Percentiles rank a stretch among this genome's conserved stretches.
Conservation (phyloP, 2,797 vertebrate species). For the Enteromius anoplus region DNA sequence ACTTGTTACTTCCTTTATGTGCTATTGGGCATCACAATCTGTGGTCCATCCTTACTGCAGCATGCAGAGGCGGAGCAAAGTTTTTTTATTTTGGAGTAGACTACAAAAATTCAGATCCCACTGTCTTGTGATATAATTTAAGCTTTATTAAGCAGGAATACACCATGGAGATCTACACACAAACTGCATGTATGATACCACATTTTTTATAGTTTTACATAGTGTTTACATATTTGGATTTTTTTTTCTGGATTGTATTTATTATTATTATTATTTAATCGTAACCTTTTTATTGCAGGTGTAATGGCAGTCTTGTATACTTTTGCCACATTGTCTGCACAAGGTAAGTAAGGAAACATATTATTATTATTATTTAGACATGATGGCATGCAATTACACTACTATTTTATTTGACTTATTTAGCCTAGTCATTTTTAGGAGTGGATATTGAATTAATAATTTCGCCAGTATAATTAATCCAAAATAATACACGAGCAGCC, state of each 20-base stretch:
- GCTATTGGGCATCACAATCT: too few relatives aligned
- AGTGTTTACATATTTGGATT: too few relatives aligned
- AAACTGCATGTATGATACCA: not conserved
- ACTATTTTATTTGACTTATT: too few relatives aligned
- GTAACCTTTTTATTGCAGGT: not conserved
- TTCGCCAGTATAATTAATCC: too few relatives aligned
- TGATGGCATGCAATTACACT: too few relatives aligned
- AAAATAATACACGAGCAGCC: too few relatives aligned
- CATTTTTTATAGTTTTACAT: not conserved
- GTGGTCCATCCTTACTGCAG: not conserved
- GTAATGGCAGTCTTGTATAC: not conserved
- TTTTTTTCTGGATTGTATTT: too few relatives aligned
- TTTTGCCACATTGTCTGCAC: not conserved
- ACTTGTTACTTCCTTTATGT: too few relatives aligned
- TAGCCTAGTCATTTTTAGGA: too few relatives aligned
- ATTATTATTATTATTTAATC: too few relatives aligned
- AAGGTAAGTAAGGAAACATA: constrained; percentile 14
- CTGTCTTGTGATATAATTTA: not conserved
- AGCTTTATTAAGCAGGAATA: not conserved
- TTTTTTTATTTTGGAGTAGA: not conserved
- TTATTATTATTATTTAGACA: not conserved
- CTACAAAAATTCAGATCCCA: not conserved
- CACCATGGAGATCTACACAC: not conserved
- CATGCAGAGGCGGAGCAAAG: not conserved
- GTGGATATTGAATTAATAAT: too few relatives aligned